Percentiles rank a stretch among this genome's conserved stretches.
These are phyloP conservation scores for Grus americana DNA, from an alignment of 2,113 vertebrate genomes.

Conservation along the genomic window DNA sequence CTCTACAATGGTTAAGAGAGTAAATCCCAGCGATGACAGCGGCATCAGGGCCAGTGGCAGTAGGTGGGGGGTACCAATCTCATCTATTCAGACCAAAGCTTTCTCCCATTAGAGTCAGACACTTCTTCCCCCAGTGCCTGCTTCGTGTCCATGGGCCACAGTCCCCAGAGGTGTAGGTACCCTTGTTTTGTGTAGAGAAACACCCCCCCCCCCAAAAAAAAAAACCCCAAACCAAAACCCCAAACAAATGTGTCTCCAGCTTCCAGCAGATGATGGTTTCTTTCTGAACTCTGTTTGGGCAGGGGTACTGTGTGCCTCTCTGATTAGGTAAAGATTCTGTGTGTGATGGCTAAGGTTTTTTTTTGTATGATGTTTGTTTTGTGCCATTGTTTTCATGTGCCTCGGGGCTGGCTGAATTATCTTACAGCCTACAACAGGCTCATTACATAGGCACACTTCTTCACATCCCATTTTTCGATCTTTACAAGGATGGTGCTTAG, in stretches of 20 bases:
- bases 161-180: not conserved
- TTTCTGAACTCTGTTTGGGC: not conserved
- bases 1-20: not conserved
- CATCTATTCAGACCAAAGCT: not conserved
- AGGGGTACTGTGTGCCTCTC: not conserved
- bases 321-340: not conserved
- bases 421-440: not conserved
- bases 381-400: accelerated
- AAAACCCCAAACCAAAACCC: too few species aligned
- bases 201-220: too few species aligned
- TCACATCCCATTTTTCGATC: not conserved
- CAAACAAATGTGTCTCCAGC: not conserved
- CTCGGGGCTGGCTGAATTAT: not conserved
- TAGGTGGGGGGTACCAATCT: not conserved
- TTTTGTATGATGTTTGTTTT: not conserved
- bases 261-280: not conserved
- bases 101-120: not conserved
- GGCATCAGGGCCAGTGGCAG: not conserved
- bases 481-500: not conserved
- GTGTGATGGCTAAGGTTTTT: not conserved
- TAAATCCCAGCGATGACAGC: not conserved
- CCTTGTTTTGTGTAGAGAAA: not conserved
- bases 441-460: not conserved
- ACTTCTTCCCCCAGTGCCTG: not conserved
- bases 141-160: not conserved